Conservation (phyloP, 1,140 invertebrate genomes). For the Ericerus pela region DNA sequence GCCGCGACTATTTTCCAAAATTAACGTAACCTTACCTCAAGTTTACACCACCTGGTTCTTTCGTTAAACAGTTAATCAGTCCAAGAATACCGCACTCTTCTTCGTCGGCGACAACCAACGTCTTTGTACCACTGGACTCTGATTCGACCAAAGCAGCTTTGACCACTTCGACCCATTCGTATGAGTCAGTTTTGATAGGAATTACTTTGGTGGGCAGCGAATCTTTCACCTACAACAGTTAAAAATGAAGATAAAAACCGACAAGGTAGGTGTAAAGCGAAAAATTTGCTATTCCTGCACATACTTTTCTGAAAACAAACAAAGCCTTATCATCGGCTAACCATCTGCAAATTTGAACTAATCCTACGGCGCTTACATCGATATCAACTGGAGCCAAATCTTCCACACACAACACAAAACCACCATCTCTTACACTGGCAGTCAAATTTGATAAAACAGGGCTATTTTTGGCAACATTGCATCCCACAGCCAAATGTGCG, state of each 20-base stretch:
- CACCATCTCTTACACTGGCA: constrained; percentile 47
- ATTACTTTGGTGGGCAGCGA: constrained; percentile 34
- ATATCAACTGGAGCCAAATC: constrained; percentile 42
- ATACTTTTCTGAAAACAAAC: constrained; percentile 40
- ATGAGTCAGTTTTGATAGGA: constrained; percentile 48
- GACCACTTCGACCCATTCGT: constrained; percentile 64
- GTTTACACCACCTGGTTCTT: constrained; percentile 62
- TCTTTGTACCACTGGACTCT: constrained; percentile 39
- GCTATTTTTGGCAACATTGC: constrained; percentile 36
- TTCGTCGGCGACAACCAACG: constrained; percentile 54
- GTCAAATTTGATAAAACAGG: constrained; percentile 39
- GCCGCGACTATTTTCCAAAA: not conserved
- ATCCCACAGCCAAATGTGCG: constrained; percentile 48
- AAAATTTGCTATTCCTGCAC: not conserved
- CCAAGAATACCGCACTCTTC: constrained; percentile 65
- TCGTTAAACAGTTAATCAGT: constrained; percentile 71
- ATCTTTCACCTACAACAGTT: not conserved
- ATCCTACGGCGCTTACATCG: constrained; percentile 32
- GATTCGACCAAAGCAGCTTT: constrained; percentile 50
- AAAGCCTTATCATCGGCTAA: constrained; percentile 40
- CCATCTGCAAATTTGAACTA: constrained; percentile 40
- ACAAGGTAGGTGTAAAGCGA: not conserved
- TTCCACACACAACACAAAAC: constrained; percentile 57
- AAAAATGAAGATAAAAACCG: not conserved
- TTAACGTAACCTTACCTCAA: constrained; percentile 36